phyloP scores from a whole-genome alignment of 2,888 invertebrate species.

The Andrena chrysosceles region DNA sequence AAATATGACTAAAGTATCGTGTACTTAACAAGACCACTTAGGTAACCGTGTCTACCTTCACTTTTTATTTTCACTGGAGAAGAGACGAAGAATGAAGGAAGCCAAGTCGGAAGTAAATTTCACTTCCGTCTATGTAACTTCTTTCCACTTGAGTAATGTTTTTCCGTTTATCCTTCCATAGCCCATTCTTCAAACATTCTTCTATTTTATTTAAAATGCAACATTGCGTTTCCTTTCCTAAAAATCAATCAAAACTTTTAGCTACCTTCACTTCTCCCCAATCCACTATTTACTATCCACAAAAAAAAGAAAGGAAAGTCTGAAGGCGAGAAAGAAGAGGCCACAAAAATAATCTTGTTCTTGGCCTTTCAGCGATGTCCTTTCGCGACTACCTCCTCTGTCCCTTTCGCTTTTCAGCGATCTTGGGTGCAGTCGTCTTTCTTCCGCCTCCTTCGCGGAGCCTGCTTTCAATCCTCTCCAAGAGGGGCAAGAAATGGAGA shows the following conservation, averaged over 20 bases:
- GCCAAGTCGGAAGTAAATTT: constrained; percentile 2
- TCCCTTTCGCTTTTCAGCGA: constrained; percentile 32
- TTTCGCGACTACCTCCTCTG: background rate
- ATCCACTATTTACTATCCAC: background rate
- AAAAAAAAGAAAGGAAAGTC: background rate
- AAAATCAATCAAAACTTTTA: background rate
- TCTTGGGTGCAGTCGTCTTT: background rate
- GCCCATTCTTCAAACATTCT: background rate
- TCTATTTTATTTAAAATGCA: background rate
- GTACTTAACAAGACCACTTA: background rate
- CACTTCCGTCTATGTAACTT: background rate
- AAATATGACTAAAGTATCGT: background rate
- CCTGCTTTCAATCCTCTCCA: background rate
- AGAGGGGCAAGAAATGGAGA: background rate
- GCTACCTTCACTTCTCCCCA: background rate
- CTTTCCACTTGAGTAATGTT: background rate
- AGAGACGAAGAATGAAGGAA: background rate
- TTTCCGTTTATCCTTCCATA: background rate
- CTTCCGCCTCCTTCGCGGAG: background rate
- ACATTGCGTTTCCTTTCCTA: no score
- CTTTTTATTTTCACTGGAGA: background rate
- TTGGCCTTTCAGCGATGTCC: constrained; percentile 15
- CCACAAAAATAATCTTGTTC: constrained; percentile 11
- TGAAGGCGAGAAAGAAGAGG: constrained; percentile 8
- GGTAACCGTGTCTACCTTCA: background rate